Evolutionary conservation across 1,140 invertebrate genomes (phyloP), one percentile per base, ranked within the genome.

Genomic region (Caenorhabditis briggsae): DNA sequence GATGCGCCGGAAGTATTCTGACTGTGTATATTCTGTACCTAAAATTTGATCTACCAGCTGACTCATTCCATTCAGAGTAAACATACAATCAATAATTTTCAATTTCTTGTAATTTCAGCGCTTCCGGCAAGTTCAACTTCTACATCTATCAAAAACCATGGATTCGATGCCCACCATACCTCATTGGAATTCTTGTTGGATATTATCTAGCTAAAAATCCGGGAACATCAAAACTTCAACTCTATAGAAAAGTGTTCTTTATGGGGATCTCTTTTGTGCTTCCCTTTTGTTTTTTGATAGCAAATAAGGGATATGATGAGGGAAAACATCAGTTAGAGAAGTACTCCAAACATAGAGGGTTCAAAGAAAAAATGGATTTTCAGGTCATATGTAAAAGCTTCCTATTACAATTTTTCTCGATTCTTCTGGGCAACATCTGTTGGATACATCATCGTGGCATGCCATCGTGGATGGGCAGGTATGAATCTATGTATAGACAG

Each of bases 381-480:
- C 59, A 64, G 64, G 6, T 70, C 33, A 16, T 70, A 14, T 12
- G 41, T 14, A 5, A 70, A 70, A 50, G 84, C 84, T 5, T 74
- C 61, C 46, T 85, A 85, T 33, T 70, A 85, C 84, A 85, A 85
- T 33, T 85, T 85, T 18, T 85, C 84, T 50, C 84, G 84, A 55
- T 70, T 85, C 16, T 23, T 64, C 7, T 85, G 84, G 84, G 33
- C 59, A 5, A 7, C 56, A 20, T 85, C 61, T 3, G 46, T 85
- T 9, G 59, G 16, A 5, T 85, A 33, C 12, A 64, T 85, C 50
- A 46, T 85, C 33, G 6, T 85, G 14, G 59, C 84, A 16, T 64
- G 58, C 20, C 84, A 85, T 46, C 53, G 74, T 33, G 84, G 84
- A 23, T 85, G 64, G 61, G 84, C 59, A 61, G 82, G 70, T 78